Base-by-base conservation (phyloP, 2,113 vertebrate genomes). In the Paracanthobrama guichenoti region DNA sequence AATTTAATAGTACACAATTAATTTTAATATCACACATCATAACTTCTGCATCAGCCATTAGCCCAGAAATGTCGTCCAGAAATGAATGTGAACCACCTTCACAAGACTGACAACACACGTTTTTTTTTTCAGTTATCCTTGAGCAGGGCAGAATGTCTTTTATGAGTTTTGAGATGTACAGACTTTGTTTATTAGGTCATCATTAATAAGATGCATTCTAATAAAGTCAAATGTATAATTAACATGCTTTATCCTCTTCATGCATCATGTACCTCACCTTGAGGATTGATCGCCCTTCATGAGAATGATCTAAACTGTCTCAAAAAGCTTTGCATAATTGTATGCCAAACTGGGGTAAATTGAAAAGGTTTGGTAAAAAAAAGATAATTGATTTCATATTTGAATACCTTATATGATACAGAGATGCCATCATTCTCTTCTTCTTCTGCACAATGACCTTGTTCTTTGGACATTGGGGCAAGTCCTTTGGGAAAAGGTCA, bases 401-500 rank as follows among this genome's bases (percentile, higher is more conserved):
- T 77, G 50, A 39, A 59, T 59, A 57, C 14, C 24, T 42, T 44
- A 6, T 18, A 9, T 78, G 55, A 60, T 60, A 42, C 42, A 6
- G 9, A 22, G 13, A 42, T 77, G 3, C 8, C 9, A 24, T 6
- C 11, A 1, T 28, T 74, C 2, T 50, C 10, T 31, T 13, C 16
- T 28, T 28, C 14, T 18, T 69, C 48, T 14, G 83, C 74, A 24
- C 35, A 60, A 55, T 24, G 69, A 62, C 64, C 60, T 11, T 83
- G 46, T 75, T 28, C 14, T 83, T 60, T 73, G 46, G 16, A 44
- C 31, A 31, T 11, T 67, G 81, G 48, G 77, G 55, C 26, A 79
- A 48, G 87, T 92, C 91, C 91, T 87, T 89, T 92, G 93, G 93
- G 93, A 91, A 73, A 80, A 91, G 89, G 91, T 91, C 44, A 78